A percentile compares a stretch with the other conserved stretches of the same genome.
phyloP scores from a whole-genome alignment of 2,797 vertebrate species.

The Acanthurus leucopareius region DNA sequence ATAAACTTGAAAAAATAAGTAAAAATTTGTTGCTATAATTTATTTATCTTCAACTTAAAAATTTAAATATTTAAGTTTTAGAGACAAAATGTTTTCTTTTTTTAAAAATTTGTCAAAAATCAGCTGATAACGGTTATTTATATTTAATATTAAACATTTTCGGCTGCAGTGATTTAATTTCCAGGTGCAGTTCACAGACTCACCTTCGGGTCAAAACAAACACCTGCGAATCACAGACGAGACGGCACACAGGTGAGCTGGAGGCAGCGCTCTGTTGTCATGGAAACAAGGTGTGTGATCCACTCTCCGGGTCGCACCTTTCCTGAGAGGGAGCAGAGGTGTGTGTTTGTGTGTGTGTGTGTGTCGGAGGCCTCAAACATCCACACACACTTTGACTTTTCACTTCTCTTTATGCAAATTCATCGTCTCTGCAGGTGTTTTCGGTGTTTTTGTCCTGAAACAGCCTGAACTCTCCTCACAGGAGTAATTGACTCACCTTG shows the following conservation, averaged over 20 bases:
- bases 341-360: not conserved
- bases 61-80: too few relatives aligned
- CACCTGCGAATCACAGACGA: not conserved
- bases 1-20: too few relatives aligned
- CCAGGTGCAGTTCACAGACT: too few relatives aligned
- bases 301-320: not conserved
- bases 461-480: not conserved
- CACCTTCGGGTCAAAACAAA: not conserved
- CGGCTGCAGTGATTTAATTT: too few relatives aligned
- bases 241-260: conserved; percentile 1
- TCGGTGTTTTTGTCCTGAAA: not conserved
- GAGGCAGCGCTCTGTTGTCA: conserved; percentile 51
- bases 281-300: conserved; percentile 22
- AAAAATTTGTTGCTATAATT: too few relatives aligned
- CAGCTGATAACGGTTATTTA: too few relatives aligned
- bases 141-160: too few relatives aligned
- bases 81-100: too few relatives aligned
- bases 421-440: too few relatives aligned
- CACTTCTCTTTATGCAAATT: too few relatives aligned
- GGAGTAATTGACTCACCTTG: not conserved
- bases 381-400: not conserved
- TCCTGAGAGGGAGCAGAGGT: not conserved
- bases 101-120: too few relatives aligned
- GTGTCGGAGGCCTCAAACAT: conserved; percentile 11
- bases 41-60: too few relatives aligned